Percentiles rank a stretch among this genome's conserved stretches.
Conservation (phyloP, 2,797 vertebrate genomes). For the Cossypha niveicapilla region DNA sequence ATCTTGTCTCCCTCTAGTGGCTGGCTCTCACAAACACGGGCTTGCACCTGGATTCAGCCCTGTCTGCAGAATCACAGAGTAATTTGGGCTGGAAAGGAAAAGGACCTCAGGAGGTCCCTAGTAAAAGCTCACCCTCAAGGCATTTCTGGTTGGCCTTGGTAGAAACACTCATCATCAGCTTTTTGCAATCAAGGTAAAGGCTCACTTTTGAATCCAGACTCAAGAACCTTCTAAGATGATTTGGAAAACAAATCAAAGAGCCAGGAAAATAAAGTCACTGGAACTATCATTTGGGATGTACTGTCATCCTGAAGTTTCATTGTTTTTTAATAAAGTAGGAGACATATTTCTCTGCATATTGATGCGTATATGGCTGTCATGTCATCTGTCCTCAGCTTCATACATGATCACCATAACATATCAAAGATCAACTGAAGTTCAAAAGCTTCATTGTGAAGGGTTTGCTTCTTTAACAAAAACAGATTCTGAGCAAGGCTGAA, state of each 20-base stretch:
- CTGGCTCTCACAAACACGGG: neutral
- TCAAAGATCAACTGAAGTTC: neutral
- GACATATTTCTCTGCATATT: neutral
- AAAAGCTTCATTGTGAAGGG: neutral
- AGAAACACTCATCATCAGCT: neutral
- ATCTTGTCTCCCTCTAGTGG: slow-evolving; percentile 23
- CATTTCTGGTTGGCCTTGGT: neutral
- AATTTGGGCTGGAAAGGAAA: neutral
- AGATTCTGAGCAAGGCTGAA: neutral
- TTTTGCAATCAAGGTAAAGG: neutral
- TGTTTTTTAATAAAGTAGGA: neutral
- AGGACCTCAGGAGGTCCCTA: neutral
- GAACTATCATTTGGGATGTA: neutral
- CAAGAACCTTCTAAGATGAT: neutral
- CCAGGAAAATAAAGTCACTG: neutral
- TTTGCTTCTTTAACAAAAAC: neutral
- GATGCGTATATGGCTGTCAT: neutral
- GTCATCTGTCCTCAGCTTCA: neutral
- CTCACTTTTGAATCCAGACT: neutral
- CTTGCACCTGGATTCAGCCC: neutral
- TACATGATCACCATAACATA: too few relatives aligned
- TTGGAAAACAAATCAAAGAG: neutral
- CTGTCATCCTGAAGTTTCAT: neutral
- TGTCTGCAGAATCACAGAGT: neutral
- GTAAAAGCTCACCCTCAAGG: neutral